These are phyloP conservation scores for Sphinx pinastri DNA, from an alignment of 2,888 invertebrate genomes.

Conservation along the genomic window DNA sequence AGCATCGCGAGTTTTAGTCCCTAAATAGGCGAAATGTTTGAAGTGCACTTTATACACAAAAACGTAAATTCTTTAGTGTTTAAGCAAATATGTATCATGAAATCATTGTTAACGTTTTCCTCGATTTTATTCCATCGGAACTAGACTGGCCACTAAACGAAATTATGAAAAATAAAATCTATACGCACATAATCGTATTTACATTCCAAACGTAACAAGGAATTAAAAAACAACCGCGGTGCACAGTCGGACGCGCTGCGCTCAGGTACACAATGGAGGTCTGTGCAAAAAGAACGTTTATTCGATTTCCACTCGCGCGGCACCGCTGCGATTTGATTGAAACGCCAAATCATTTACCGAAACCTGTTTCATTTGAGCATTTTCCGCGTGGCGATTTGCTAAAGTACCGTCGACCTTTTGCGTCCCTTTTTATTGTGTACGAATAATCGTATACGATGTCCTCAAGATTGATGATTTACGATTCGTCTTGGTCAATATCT, in stretches of 20 bases:
- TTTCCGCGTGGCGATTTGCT: slow-evolving; percentile 48
- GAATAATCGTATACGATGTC: neutral
- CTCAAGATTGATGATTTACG: neutral
- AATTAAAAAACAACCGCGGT: slow-evolving; percentile 1
- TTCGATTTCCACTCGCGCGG: slow-evolving; percentile 36
- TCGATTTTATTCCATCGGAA: no score
- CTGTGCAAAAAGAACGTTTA: slow-evolving; percentile 39
- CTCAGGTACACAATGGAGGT: neutral
- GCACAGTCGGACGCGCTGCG: neutral
- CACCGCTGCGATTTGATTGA: slow-evolving; percentile 50
- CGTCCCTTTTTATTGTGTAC: slow-evolving; percentile 18
- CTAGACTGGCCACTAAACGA: no score
- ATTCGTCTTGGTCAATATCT: neutral
- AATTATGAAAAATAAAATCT: neutral
- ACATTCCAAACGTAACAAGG: neutral
- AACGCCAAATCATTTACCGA: slow-evolving; percentile 50
- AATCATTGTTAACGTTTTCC: no score
- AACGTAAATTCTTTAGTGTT: no score
- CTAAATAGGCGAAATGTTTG: no score
- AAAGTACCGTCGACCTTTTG: slow-evolving; percentile 31
- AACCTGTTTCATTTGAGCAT: slow-evolving; percentile 45
- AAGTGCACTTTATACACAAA: no score
- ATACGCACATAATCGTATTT: neutral
- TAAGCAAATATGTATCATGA: no score
- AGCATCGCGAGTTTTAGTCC: no score